Conservation (phyloP, 2,113 vertebrate genomes). For the Philantomba maxwellii region DNA sequence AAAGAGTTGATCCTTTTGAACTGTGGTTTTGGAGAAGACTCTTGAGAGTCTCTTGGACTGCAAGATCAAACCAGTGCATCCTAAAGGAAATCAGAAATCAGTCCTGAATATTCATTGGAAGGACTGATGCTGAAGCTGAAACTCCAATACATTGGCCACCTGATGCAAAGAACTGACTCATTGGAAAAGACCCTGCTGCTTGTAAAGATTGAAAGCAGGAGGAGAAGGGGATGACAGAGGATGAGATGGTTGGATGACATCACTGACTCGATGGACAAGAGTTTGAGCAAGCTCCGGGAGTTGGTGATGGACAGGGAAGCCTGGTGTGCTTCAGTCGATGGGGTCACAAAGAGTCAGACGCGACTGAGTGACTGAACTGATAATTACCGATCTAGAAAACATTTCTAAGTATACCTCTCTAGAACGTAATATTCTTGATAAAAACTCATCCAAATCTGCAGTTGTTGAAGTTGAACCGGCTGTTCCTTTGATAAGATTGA, state of each 20-base stretch:
- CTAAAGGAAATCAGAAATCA: not conserved
- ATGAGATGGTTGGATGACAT: not conserved
- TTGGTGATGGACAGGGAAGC: not conserved
- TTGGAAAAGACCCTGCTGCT: not conserved
- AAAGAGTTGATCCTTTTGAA: not conserved
- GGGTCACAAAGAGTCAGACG: not conserved
- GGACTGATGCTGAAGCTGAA: not conserved
- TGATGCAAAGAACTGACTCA: not conserved
- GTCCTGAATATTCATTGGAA: not conserved
- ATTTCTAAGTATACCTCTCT: not conserved
- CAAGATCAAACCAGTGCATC: not conserved
- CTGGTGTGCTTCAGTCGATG: not conserved
- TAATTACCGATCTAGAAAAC: not conserved
- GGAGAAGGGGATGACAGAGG: not conserved
- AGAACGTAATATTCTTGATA: not conserved
- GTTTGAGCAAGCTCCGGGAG: not conserved
- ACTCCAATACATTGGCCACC: not conserved
- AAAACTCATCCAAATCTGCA: not conserved
- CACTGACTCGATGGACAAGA: not conserved
- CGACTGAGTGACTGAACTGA: not conserved
- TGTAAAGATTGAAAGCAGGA: not conserved
- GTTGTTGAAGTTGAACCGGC: not conserved
- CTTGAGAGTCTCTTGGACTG: not conserved
- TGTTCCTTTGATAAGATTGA: not conserved
- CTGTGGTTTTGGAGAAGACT: not conserved